Evolutionary conservation across 2,113 vertebrate genomes (phyloP).

Genomic region (Tympanuchus pallidicinctus): DNA sequence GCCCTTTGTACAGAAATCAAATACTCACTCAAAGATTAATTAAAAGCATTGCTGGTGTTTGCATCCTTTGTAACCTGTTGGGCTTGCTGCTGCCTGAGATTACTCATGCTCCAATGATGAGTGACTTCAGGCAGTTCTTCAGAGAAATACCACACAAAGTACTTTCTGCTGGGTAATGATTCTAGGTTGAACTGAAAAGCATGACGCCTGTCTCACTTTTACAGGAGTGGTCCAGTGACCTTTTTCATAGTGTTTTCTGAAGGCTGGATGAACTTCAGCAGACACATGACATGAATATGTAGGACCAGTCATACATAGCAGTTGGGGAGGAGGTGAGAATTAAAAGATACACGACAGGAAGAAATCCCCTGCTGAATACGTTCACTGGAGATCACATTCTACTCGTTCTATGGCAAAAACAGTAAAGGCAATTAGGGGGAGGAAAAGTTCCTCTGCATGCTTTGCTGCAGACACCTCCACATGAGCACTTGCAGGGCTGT

Average conservation of each 20-base stretch:
- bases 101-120: background rate
- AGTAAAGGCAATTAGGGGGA: background rate
- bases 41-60: background rate
- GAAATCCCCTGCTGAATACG: background rate
- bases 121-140: conserved; percentile 1
- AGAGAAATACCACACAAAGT: background rate
- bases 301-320: background rate
- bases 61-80: background rate
- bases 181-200: background rate
- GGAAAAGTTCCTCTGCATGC: background rate
- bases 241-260: background rate
- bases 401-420: background rate
- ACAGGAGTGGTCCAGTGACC: background rate
- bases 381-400: background rate
- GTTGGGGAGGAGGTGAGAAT: conserved; percentile 19
- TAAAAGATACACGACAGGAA: background rate
- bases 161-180: background rate
- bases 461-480: background rate
- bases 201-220: accelerated
- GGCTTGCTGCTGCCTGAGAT: background rate
- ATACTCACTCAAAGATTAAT: background rate
- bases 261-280: background rate
- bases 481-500: background rate
- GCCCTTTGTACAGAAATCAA: background rate
- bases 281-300: background rate